Percentiles rank a stretch among this genome's conserved stretches.
Conservation (phyloP, 2,888 invertebrate species). For the Leucozona laternaria region DNA sequence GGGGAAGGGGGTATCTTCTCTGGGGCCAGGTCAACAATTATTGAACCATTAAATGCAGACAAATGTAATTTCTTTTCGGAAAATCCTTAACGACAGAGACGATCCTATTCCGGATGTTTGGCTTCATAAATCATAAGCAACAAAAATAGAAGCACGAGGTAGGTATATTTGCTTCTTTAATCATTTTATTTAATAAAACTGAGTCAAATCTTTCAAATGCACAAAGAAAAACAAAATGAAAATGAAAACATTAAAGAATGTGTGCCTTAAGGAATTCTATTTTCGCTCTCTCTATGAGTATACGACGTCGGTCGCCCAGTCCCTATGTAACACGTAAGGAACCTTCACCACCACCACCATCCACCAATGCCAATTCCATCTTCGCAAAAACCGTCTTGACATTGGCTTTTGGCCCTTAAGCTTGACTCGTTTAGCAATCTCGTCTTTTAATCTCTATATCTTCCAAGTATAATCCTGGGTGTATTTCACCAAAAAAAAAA, state of each 20-base stretch:
- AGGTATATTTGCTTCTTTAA: not conserved
- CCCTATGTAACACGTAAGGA: too few species aligned
- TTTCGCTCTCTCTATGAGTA: too few species aligned
- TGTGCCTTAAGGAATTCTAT: not conserved
- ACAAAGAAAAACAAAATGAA: not conserved
- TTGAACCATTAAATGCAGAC: too few species aligned
- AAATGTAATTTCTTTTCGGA: too few species aligned
- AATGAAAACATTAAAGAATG: constrained; percentile 2
- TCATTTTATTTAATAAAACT: not conserved
- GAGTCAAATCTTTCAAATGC: not conserved
- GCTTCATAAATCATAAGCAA: too few species aligned
- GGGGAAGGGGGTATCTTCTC: too few species aligned
- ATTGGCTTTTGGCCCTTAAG: constrained; percentile 8
- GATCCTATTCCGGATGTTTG: too few species aligned
- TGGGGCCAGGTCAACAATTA: too few species aligned
- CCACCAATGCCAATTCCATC: not conserved
- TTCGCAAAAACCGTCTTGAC: not conserved
- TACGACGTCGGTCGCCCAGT: too few species aligned
- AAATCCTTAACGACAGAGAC: too few species aligned
- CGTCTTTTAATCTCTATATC: not conserved
- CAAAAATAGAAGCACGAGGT: not conserved
- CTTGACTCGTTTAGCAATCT: constrained; percentile 2
- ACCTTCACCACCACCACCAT: too few species aligned
- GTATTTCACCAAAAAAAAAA: not conserved
- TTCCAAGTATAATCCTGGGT: constrained; percentile 1